Evolutionary conservation across 2,797 vertebrate species (phyloP).

Genomic region (Lemur catta): DNA sequence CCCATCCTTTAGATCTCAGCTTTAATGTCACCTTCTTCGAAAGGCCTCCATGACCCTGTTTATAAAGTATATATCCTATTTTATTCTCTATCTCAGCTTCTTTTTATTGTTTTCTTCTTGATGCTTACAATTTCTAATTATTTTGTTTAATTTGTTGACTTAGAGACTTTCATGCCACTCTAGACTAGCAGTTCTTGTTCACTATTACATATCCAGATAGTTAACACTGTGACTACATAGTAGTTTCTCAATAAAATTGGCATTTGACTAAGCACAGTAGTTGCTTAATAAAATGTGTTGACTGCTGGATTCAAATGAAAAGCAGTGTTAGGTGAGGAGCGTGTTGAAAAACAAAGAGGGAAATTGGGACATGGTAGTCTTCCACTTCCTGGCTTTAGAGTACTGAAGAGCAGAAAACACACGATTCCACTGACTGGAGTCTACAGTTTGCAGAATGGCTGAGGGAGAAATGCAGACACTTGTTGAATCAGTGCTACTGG

Average conservation of each 20-base stretch:
- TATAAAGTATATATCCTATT: background rate
- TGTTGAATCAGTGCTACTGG: background rate
- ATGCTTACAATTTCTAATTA: background rate
- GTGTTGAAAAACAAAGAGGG: background rate
- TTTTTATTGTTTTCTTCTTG: background rate
- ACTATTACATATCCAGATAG: background rate
- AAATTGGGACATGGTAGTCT: background rate
- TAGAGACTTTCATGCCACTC: background rate
- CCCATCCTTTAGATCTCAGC: background rate
- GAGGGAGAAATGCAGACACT: background rate
- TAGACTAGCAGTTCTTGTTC: background rate
- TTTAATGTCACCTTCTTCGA: background rate
- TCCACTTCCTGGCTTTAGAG: background rate
- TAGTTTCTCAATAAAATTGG: background rate
- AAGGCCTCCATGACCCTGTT: background rate
- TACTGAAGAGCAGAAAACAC: background rate
- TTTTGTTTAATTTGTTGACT: background rate
- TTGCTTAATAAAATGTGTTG: background rate
- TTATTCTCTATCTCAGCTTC: background rate
- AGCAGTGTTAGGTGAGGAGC: background rate
- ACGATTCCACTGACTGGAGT: background rate
- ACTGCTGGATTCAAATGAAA: background rate
- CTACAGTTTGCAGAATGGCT: background rate
- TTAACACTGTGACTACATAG: background rate
- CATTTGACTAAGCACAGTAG: background rate